Percentiles rank a stretch among this genome's conserved stretches.
phyloP scores from a whole-genome alignment of 2,797 vertebrate genomes.

The Chlorospingus flavigularis region DNA sequence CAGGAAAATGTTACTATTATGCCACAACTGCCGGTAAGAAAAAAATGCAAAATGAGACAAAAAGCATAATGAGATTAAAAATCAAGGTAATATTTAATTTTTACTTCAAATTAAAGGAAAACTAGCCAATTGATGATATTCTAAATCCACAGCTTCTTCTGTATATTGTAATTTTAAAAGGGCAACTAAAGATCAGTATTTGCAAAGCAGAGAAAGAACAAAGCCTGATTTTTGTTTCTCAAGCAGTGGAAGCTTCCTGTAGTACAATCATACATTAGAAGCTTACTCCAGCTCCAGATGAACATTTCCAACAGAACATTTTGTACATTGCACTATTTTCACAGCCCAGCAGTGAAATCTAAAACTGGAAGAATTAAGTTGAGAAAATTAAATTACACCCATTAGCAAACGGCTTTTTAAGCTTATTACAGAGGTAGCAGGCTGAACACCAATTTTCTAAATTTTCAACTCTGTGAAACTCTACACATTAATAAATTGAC shows the following conservation, averaged over 20 bases:
- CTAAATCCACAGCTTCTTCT: not conserved
- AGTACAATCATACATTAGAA: not conserved
- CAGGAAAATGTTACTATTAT: not conserved
- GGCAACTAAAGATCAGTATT: not conserved
- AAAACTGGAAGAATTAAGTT: not conserved
- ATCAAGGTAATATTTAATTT: not conserved
- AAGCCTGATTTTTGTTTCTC: not conserved
- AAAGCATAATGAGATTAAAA: not conserved
- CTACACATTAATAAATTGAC: not conserved
- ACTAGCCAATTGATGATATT: not conserved
- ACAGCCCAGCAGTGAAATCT: not conserved
- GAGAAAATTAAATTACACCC: not conserved
- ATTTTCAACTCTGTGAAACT: not conserved
- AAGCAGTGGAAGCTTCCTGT: not conserved
- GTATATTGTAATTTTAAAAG: not conserved
- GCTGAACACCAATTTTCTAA: not conserved
- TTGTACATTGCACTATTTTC: not conserved
- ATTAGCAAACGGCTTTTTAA: not conserved
- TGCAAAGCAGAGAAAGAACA: not conserved
- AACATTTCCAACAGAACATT: not conserved
- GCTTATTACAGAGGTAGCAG: not conserved
- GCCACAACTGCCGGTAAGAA: not conserved
- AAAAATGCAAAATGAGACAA: not conserved
- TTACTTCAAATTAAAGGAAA: not conserved
- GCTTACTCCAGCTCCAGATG: not conserved